phyloP scores from a whole-genome alignment of 2,113 vertebrate genomes.

The Miniopterus natalensis region DNA sequence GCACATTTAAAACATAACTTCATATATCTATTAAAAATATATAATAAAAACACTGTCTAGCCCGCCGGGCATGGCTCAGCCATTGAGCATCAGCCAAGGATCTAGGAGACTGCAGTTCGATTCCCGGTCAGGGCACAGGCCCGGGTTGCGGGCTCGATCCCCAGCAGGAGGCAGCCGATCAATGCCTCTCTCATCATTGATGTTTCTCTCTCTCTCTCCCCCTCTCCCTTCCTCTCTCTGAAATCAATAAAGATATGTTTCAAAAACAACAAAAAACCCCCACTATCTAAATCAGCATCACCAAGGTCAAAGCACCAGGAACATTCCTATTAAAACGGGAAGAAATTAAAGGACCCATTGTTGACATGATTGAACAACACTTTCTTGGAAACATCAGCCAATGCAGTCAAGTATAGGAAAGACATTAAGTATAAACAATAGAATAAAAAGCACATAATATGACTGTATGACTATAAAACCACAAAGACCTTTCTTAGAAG shows the following conservation, averaged over 20 bases:
- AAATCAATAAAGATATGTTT: too few species aligned
- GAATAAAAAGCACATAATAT: background rate
- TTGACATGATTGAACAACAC: background rate
- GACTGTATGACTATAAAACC: background rate
- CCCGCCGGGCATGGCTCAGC: too few species aligned
- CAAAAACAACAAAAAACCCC: too few species aligned
- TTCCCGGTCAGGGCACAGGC: too few species aligned
- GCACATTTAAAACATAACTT: background rate
- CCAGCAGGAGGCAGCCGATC: too few species aligned
- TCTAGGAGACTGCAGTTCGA: too few species aligned
- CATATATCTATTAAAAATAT: background rate
- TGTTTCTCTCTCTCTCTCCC: too few species aligned
- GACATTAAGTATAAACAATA: background rate
- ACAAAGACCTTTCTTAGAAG: background rate
- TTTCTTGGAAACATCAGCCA: background rate
- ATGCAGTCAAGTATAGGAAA: background rate
- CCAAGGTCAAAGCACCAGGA: background rate
- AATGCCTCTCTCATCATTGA: too few species aligned
- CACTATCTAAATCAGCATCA: too few species aligned
- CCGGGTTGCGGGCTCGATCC: too few species aligned
- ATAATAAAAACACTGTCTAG: background rate
- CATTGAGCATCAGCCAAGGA: too few species aligned
- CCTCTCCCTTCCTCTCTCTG: too few species aligned
- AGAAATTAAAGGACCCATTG: background rate
- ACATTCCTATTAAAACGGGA: background rate